Conservation (phyloP, 2,888 invertebrate genomes). For the Abrostola triplasia region DNA sequence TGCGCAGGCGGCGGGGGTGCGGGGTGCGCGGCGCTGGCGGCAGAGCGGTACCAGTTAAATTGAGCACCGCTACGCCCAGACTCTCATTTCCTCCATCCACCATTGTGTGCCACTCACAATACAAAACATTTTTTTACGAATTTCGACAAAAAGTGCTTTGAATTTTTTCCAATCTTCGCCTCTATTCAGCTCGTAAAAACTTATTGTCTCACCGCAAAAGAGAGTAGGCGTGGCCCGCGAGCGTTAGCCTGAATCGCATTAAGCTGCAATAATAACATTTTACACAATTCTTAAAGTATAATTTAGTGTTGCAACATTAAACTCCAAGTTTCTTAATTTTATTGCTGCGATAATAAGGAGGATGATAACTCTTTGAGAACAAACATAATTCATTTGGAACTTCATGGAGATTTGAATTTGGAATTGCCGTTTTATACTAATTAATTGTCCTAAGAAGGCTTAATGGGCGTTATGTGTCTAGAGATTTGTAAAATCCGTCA, state of each 20-base stretch:
- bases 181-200: slow-evolving; percentile 83
- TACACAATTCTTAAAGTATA: slow-evolving; percentile 70
- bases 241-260: slow-evolving; percentile 60
- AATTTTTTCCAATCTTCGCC: slow-evolving; percentile 87
- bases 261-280: slow-evolving; percentile 69
- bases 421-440: slow-evolving; percentile 87
- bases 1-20: slow-evolving; percentile 41
- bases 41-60: slow-evolving; percentile 81
- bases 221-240: slow-evolving; percentile 68
- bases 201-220: slow-evolving; percentile 81
- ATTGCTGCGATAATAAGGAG: slow-evolving; percentile 81
- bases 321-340: slow-evolving; percentile 78
- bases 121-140: slow-evolving; percentile 87
- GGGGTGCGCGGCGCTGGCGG: slow-evolving; percentile 28
- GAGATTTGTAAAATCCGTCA: slow-evolving; percentile 71
- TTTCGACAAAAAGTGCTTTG: slow-evolving; percentile 87
- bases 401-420: slow-evolving; percentile 82
- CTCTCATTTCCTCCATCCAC: slow-evolving; percentile 86
- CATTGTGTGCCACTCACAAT: slow-evolving; percentile 87
- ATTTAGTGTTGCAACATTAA: slow-evolving; percentile 71
- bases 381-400: slow-evolving; percentile 83
- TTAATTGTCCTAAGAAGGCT: slow-evolving; percentile 84
- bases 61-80: slow-evolving; percentile 84
- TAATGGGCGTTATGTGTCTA: slow-evolving; percentile 79
- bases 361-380: slow-evolving; percentile 84